A percentile compares a stretch with the other conserved stretches of the same genome.
Evolutionary conservation across 2,797 vertebrate genomes (phyloP).

Genomic region (Strix occidentalis): DNA sequence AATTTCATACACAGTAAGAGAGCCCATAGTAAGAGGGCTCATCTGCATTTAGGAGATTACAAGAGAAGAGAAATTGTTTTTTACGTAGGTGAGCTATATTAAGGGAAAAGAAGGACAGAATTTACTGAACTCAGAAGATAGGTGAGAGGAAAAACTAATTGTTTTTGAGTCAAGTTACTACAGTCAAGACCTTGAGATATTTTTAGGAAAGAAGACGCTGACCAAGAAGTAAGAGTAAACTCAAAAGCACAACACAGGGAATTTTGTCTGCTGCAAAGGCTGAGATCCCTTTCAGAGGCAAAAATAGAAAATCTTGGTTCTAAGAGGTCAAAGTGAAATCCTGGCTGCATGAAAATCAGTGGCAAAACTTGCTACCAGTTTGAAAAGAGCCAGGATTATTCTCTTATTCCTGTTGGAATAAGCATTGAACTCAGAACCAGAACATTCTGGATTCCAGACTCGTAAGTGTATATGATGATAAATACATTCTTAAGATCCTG

Average conservation of each 20-base stretch:
- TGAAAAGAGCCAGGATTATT: neutral
- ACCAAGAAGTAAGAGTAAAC: neutral
- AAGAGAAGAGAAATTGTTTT: neutral
- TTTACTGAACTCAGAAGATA: neutral
- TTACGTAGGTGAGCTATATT: neutral
- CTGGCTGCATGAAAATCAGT: neutral
- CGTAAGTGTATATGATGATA: rapidly evolving
- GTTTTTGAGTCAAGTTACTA: neutral
- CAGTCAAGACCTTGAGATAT: neutral
- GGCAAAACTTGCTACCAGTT: neutral
- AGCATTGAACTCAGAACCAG: neutral
- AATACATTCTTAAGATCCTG: neutral
- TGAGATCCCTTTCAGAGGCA: neutral
- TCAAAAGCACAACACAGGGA: neutral
- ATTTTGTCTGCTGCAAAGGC: neutral
- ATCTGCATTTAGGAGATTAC: conserved; percentile 3
- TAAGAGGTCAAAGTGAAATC: neutral
- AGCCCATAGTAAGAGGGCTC: neutral
- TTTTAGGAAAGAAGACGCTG: neutral
- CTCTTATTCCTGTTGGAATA: neutral
- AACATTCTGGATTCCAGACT: neutral
- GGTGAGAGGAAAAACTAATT: neutral
- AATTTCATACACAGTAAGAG: neutral
- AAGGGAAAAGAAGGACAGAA: neutral
- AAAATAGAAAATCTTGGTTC: neutral